Base-by-base conservation (phyloP, 1,140 invertebrate genomes). In the Aphis gossypii region DNA sequence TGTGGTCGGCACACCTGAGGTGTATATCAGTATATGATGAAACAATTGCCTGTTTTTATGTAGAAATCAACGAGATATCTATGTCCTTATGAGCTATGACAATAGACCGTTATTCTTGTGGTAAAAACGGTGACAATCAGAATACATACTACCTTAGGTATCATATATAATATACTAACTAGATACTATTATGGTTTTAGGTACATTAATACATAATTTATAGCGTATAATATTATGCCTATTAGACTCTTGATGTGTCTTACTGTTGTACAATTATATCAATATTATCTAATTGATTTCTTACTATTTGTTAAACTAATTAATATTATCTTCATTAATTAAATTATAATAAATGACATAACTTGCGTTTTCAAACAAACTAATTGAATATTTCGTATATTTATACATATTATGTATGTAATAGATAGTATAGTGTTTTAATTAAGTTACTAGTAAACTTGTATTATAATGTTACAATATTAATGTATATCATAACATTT, bases 1-100 rank as follows among this genome's bases (percentile, higher is more conserved):
- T 89, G 87, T 89, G 87, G 87, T 89, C 87, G 38, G 18, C 18
- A 44, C 25, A 90, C 60, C 30, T 68, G 89, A 90, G 89, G 88
- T 90, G 82, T 84, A 84, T 41, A 35, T 83, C 11, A 30, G 88
- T 90, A 60, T 60, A 60, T 60, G 54, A 9, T 18, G 54, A 68
- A 60, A 90, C 51, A 18, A 90, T 14, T 41, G 25, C 44, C 38
- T 41, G 54, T 90, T 44, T 90, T 90, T 44, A 44, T 46, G 54
- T 68, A 68, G 38, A 44, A 68, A 68, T 68, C 56, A 90, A 68
- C 54, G 38, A 56, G 54, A 25, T 88, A 88, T n/a, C n/a, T 60
- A 30, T 6, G n/a, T n/a, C 44, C 48, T 87, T 51, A 51, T 48
- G 25, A 54, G 35, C 38, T 89, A 89, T 56, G 87, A 89, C n/a